Conservation (phyloP, 2,113 vertebrate genomes). For the Ceyx cyanopectus region DNA sequence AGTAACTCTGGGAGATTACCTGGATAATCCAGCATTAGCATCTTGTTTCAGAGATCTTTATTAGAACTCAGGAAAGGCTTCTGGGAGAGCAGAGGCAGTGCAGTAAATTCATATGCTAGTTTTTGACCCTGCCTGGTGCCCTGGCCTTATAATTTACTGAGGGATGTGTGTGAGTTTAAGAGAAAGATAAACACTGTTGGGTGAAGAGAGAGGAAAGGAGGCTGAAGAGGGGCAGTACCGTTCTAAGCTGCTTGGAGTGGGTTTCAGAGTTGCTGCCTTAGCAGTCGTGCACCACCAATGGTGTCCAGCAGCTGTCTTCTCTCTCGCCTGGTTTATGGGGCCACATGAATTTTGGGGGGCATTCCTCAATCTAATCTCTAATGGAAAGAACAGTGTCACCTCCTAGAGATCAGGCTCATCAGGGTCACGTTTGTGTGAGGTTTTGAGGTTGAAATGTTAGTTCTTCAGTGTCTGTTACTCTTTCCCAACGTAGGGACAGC, state of each 20-base stretch:
- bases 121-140: constrained; percentile 34
- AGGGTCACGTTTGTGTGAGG: background rate
- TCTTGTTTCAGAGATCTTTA: constrained; percentile 59
- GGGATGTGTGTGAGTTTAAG: background rate
- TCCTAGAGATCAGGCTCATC: background rate
- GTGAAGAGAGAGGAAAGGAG: background rate
- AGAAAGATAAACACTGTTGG: constrained; percentile 11
- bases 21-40: constrained; percentile 65
- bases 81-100: background rate
- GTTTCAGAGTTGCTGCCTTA: background rate
- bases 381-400: background rate
- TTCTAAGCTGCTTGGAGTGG: background rate
- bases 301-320: background rate
- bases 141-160: background rate
- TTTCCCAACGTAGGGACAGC: background rate
- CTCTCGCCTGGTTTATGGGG: background rate
- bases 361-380: background rate
- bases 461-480: background rate
- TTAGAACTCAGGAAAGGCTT: constrained; percentile 39
- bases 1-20: constrained; percentile 63
- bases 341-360: background rate
- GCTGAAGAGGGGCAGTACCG: background rate
- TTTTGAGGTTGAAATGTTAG: background rate
- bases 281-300: background rate
- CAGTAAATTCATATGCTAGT: background rate